Evolutionary conservation across 2,888 invertebrate species (phyloP).

Genomic region (Ypsolopha sequella): DNA sequence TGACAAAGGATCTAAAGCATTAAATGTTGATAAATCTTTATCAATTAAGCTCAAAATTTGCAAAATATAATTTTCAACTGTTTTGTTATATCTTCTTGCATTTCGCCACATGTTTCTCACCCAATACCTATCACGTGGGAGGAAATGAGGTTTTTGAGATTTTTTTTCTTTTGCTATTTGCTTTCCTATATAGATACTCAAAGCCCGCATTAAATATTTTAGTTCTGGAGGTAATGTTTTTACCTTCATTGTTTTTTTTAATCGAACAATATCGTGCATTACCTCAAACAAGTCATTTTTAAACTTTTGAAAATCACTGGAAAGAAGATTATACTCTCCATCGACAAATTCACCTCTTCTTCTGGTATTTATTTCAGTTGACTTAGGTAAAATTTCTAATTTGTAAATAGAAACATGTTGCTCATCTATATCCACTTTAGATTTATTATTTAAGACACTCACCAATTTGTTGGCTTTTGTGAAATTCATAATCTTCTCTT

Average conservation of each 20-base stretch:
- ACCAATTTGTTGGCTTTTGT: slow-evolving; percentile 18
- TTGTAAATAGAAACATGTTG: slow-evolving; percentile 22
- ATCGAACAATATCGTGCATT: slow-evolving; percentile 25
- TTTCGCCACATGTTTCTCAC: not conserved
- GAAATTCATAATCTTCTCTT: slow-evolving; percentile 23
- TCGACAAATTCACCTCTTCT: not conserved
- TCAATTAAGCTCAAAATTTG: slow-evolving; percentile 29
- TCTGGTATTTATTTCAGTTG: slow-evolving; percentile 17
- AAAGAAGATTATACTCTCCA: slow-evolving; percentile 6
- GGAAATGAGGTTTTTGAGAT: not conserved
- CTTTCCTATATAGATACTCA: not conserved
- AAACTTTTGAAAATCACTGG: slow-evolving; percentile 30
- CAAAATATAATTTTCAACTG: not conserved
- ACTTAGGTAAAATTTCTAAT: slow-evolving; percentile 21
- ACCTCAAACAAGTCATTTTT: slow-evolving; percentile 38
- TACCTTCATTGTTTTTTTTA: slow-evolving; percentile 18
- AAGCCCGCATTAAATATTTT: not conserved
- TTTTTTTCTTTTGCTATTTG: not conserved
- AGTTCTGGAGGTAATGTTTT: not conserved
- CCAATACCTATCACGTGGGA: not conserved
- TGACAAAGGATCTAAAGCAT: slow-evolving; percentile 26
- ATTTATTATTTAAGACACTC: slow-evolving; percentile 3
- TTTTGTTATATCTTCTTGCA: not conserved
- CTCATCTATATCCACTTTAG: slow-evolving; percentile 6
- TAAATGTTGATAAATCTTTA: slow-evolving; percentile 18